Evolutionary conservation across 2,888 invertebrate species (phyloP), one percentile per base, ranked within the genome.

Genomic region (Leucozona laternaria): DNA sequence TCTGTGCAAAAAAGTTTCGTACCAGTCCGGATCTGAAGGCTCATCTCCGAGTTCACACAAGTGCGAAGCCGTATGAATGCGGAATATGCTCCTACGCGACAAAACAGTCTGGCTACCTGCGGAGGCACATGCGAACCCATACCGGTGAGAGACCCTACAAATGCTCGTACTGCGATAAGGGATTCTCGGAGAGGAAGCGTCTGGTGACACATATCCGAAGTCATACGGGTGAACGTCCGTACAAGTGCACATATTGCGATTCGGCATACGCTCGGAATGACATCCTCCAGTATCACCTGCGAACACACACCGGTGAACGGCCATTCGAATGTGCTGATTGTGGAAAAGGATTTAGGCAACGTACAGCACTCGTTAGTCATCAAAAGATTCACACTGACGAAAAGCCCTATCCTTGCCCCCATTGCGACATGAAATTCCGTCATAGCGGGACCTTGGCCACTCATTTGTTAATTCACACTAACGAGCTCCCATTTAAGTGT

Each of bases 81-180:
- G 86, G 82, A 45, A 82, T 86, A 20, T 86, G 86, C 45, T 86
- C 86, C 3, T 86, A 82, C 20, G 81, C 86, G 0, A 82, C 82
- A 53, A 86, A 86, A 31, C 86, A 86, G 48, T 86, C 86, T 0
- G 82, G 86, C 1, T 86, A 86, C 17, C 50, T 86, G 45, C 70
- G 81, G 17, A 86, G 82, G 0, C 86, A 86, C 28, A 86, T 86
- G 86, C 75, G 86, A 6, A 82, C 86, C 2, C 86, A 86, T n/a
- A 86, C 86, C 1, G 86, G 86, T 22, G 86, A 86, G n/a, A 37
- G 60, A 7, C 86, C 86, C 2, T 82, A 79, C 64, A 78, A 86
- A 22, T 86, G 86, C 37, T 37, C 50, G 3, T 86, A 75, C 53
- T 86, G 86, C 64, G 86, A 82, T 0, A 81, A 72, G 11, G 82